Conservation (phyloP, 2,797 vertebrate species). For the Micropoecilia bifurca region DNA sequence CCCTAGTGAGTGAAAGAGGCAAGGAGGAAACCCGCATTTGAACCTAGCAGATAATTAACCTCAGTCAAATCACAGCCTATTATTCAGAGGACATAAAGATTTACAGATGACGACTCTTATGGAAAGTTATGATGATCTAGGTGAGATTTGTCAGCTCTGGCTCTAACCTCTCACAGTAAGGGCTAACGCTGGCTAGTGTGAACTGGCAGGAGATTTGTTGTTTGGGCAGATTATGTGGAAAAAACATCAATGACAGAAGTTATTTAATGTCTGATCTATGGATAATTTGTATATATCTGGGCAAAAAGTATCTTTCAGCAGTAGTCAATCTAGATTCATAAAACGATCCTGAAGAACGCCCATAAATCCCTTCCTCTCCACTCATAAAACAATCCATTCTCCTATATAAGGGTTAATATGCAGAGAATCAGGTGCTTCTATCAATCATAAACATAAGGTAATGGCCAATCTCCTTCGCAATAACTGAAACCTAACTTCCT, state of each 20-base stretch:
- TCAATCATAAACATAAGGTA: conserved; percentile 74
- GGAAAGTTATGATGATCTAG: conserved; percentile 6
- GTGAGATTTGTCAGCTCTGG: conserved; percentile 26
- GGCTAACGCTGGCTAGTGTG: conserved; percentile 61
- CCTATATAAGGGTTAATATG: conserved; percentile 54
- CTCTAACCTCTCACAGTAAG: conserved; percentile 41
- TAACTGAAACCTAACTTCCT: conserved; percentile 50
- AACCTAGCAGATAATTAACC: conserved; percentile 73
- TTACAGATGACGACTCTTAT: conserved; percentile 43
- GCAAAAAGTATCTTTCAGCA: conserved; percentile 20
- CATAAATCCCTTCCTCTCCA: conserved; percentile 42
- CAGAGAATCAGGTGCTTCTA: conserved; percentile 68
- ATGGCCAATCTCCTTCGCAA: conserved; percentile 46
- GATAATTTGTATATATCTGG: conserved; percentile 30
- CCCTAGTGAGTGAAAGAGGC: conserved; percentile 5
- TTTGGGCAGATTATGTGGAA: not conserved
- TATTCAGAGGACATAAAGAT: conserved; percentile 52
- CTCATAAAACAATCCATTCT: conserved; percentile 59
- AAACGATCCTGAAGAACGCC: conserved; percentile 22
- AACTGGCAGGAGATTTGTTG: not conserved
- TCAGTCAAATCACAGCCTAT: conserved; percentile 52
- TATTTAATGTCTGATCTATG: not conserved
- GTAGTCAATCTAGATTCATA: conserved; percentile 27
- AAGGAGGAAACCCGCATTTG: conserved; percentile 44
- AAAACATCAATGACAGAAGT: not conserved